phyloP scores from a whole-genome alignment of 2,888 invertebrate species.

The Thalpophila matura region DNA sequence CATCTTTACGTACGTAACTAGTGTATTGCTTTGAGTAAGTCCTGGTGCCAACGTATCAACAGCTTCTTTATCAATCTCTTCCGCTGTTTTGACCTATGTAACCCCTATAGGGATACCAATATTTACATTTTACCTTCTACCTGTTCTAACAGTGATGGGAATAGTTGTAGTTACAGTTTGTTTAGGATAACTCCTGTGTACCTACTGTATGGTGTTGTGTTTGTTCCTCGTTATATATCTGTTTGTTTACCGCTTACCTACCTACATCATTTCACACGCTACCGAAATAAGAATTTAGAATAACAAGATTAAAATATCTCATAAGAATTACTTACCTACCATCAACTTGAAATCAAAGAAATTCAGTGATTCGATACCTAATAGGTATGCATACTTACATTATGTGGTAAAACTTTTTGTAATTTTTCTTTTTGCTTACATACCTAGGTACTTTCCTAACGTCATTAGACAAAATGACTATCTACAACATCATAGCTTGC shows the following conservation, averaged over 20 bases:
- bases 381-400: too few relatives aligned
- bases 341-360: background rate
- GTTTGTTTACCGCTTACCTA: slow-evolving; percentile 40
- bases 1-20: background rate
- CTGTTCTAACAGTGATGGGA: background rate
- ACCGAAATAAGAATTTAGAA: slow-evolving; percentile 37
- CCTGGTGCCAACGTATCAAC: background rate
- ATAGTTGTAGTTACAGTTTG: slow-evolving; percentile 12
- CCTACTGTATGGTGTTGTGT: slow-evolving; percentile 26
- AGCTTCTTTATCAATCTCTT: background rate
- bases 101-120: background rate
- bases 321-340: slow-evolving; percentile 4
- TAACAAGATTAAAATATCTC: slow-evolving; percentile 32
- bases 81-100: background rate
- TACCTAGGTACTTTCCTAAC: background rate
- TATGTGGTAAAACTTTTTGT: too few relatives aligned
- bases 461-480: background rate
- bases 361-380: background rate
- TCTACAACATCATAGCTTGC: too few relatives aligned
- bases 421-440: background rate
- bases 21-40: background rate
- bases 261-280: slow-evolving; percentile 51
- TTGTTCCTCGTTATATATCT: slow-evolving; percentile 47
- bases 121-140: slow-evolving; percentile 2
- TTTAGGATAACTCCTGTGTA: slow-evolving; percentile 41